Evolutionary conservation across 1,140 invertebrate genomes (phyloP).

Genomic region (Araneus ventricosus): DNA sequence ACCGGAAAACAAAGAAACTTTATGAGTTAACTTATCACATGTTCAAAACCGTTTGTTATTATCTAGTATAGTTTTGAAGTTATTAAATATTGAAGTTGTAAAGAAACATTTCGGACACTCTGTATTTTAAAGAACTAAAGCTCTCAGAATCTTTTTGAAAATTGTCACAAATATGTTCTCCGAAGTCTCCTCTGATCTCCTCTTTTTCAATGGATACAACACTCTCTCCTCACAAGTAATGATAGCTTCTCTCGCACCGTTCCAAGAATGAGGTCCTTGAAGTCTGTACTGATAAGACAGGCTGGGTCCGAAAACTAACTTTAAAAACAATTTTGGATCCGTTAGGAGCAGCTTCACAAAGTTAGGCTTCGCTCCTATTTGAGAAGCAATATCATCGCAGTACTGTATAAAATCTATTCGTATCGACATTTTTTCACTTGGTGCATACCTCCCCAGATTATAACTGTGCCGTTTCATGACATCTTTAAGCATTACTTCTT

Average conservation of each 20-base stretch:
- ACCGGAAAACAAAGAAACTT: too few species aligned
- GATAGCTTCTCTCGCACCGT: conserved; percentile 79
- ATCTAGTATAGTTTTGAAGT: too few species aligned
- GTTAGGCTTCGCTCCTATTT: conserved; percentile 79
- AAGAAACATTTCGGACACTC: too few species aligned
- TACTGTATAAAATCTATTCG: conserved; percentile 80
- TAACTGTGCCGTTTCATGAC: conserved; percentile 60
- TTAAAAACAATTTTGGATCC: conserved; percentile 79
- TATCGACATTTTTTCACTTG: conserved; percentile 79
- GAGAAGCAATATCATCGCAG: conserved; percentile 79
- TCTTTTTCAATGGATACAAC: conserved; percentile 76
- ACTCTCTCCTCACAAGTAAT: conserved; percentile 73
- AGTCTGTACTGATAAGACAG: conserved; percentile 82
- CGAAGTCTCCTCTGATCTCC: neutral
- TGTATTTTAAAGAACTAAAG: neutral
- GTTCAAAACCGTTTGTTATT: too few species aligned
- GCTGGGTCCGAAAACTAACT: conserved; percentile 79
- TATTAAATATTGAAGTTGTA: too few species aligned
- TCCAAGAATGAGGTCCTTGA: conserved; percentile 80
- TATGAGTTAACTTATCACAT: too few species aligned
- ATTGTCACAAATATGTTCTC: neutral
- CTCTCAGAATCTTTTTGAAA: neutral
- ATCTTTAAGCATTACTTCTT: conserved; percentile 75
- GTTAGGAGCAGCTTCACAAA: conserved; percentile 78
- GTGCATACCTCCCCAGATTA: conserved; percentile 67